These are phyloP conservation scores for Drosophila infuscata DNA, from an alignment of 2,888 invertebrate genomes.

Conservation along the genomic window DNA sequence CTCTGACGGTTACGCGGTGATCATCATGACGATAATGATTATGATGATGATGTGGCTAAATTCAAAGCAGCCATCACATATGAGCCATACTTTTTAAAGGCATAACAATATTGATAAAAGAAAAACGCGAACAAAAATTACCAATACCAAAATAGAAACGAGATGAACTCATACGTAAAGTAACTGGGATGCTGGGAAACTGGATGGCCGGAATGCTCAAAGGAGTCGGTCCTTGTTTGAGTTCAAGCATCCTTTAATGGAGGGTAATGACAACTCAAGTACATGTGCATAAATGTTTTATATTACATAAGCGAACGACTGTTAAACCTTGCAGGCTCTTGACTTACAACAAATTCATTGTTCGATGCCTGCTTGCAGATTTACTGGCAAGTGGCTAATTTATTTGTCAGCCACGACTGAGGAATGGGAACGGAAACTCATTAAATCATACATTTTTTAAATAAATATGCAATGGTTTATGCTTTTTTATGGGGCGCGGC, in stretches of 20 bases:
- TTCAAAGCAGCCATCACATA: slow-evolving; percentile 60
- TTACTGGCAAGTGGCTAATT: slow-evolving; percentile 36
- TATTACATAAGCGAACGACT: slow-evolving; percentile 26
- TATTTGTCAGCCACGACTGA: slow-evolving; percentile 31
- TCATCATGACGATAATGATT: slow-evolving; percentile 49
- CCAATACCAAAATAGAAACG: slow-evolving; percentile 50
- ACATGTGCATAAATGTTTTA: slow-evolving; percentile 50
- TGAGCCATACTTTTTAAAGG: slow-evolving; percentile 49
- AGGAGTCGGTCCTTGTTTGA: slow-evolving; percentile 31
- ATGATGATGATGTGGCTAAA: slow-evolving; percentile 70
- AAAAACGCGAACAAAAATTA: slow-evolving; percentile 19
- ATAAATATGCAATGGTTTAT: slow-evolving; percentile 56
- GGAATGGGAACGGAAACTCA: slow-evolving; percentile 44
- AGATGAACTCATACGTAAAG: slow-evolving; percentile 19
- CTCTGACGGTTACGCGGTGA: slow-evolving; percentile 40
- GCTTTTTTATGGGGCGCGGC: slow-evolving; percentile 7
- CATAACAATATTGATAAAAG: slow-evolving; percentile 46
- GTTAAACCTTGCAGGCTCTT: slow-evolving; percentile 32
- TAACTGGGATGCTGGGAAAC: neutral
- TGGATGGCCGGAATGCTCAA: neutral
- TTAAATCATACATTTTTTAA: slow-evolving; percentile 65
- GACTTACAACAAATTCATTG: slow-evolving; percentile 38
- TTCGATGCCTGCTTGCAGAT: slow-evolving; percentile 22
- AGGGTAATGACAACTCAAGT: slow-evolving; percentile 55
- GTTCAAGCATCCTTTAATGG: slow-evolving; percentile 55